A percentile compares a stretch with the other conserved stretches of the same genome.
phyloP scores from a whole-genome alignment of 2,797 vertebrate genomes.

The Lophotriccus pileatus region DNA sequence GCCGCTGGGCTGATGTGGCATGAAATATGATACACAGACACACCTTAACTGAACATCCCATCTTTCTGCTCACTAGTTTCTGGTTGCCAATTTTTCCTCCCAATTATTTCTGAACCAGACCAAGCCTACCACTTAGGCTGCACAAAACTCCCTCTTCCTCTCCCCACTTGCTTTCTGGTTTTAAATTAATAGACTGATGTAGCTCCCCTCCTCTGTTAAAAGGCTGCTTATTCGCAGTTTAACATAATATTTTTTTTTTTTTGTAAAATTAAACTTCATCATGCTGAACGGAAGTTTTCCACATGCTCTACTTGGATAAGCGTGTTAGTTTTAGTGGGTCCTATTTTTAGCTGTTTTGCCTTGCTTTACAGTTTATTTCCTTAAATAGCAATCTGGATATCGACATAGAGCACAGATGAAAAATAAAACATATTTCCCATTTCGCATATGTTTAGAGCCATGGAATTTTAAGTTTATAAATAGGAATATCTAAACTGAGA shows the following conservation, averaged over 20 bases:
- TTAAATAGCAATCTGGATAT: constrained; percentile 69
- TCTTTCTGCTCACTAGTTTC: neutral
- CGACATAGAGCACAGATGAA: constrained; percentile 7
- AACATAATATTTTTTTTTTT: neutral
- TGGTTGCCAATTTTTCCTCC: neutral
- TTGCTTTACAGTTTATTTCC: constrained; percentile 69
- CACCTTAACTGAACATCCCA: neutral
- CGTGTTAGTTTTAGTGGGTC: constrained; percentile 30
- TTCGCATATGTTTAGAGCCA: constrained; percentile 11
- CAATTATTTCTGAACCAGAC: neutral
- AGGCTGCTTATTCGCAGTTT: neutral
- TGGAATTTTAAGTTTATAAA: constrained; percentile 14
- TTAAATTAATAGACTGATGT: neutral
- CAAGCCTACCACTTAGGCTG: neutral
- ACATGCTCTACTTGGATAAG: constrained; percentile 59
- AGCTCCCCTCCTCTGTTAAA: neutral
- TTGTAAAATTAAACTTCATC: neutral
- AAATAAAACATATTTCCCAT: constrained; percentile 20
- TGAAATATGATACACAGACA: neutral
- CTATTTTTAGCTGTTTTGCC: constrained; percentile 73
- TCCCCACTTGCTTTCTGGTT: constrained; percentile 18
- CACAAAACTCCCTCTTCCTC: constrained; percentile 4
- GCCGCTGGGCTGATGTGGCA: accelerated
- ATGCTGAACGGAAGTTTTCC: constrained; percentile 45
- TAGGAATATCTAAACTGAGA: neutral